phyloP scores from a whole-genome alignment of 2,113 vertebrate genomes.

The Mus spicilegus region DNA sequence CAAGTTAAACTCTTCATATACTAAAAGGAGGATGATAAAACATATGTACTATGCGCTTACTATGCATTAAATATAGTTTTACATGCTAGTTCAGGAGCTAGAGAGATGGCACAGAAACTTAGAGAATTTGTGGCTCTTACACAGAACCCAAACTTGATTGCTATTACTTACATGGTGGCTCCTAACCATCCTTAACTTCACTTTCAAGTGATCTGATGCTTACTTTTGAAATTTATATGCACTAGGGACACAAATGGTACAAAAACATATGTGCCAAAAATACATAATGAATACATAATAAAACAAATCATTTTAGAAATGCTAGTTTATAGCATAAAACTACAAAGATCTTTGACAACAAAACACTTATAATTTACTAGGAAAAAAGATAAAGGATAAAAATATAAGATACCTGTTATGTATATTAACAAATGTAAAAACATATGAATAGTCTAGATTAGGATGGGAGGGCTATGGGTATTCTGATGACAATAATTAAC shows the following conservation, averaged over 20 bases:
- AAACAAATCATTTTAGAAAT: not conserved
- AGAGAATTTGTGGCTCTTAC: not conserved
- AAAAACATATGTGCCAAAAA: too few relatives aligned
- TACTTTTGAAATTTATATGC: not conserved
- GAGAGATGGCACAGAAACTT: not conserved
- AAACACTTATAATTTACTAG: not conserved
- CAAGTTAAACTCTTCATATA: not conserved
- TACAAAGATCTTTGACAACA: not conserved
- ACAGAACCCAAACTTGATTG: not conserved
- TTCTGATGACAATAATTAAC: not conserved
- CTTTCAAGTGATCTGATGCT: not conserved
- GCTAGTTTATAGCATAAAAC: not conserved
- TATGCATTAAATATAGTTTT: not conserved
- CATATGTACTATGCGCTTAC: not conserved
- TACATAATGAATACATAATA: not conserved
- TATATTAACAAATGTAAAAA: not conserved
- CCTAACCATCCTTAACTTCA: not conserved
- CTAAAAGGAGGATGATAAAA: not conserved
- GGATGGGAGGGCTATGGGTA: fast-evolving
- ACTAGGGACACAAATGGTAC: not conserved
- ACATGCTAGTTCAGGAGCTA: not conserved
- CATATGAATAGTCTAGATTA: not conserved
- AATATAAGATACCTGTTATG: not conserved
- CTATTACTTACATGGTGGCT: not conserved
- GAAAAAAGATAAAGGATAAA: not conserved